A percentile compares a stretch with the other conserved stretches of the same genome.
phyloP scores from a whole-genome alignment of 1,140 invertebrate genomes.

The Bombus breviceps region DNA sequence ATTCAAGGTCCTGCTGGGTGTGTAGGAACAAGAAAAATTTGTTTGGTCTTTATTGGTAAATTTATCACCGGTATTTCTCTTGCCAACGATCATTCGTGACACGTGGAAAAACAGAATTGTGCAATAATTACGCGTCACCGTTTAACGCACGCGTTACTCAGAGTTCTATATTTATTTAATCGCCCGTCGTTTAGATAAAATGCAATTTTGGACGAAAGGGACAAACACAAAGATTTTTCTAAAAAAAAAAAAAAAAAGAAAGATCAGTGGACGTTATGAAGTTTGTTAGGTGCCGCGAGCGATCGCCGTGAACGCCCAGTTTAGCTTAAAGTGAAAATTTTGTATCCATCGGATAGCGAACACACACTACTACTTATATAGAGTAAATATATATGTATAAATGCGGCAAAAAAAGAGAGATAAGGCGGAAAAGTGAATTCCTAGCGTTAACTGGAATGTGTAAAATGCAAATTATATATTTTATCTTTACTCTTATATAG shows the following conservation, averaged over 20 bases:
- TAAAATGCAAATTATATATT: constrained; percentile 81
- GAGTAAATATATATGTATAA: constrained; percentile 64
- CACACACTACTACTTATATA: constrained; percentile 68
- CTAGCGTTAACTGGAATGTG: constrained; percentile 62
- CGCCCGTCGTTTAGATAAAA: background rate
- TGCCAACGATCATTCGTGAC: constrained; percentile 4
- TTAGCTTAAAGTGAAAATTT: constrained; percentile 76
- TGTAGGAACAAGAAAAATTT: background rate
- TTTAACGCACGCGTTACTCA: background rate
- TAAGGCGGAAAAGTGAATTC: constrained; percentile 57
- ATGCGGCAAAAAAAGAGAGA: constrained; percentile 56
- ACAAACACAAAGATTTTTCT: too few species aligned
- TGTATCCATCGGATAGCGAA: constrained; percentile 74
- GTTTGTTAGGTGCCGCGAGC: constrained; percentile 58
- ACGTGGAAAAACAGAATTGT: constrained; percentile 38
- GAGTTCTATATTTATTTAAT: background rate
- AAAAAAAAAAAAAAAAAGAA: background rate
- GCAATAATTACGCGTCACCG: constrained; percentile 31
- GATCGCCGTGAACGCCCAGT: constrained; percentile 68
- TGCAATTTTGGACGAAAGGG: background rate
- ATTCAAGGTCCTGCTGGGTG: background rate
- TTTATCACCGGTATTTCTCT: constrained; percentile 49
- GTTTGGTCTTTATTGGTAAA: background rate
- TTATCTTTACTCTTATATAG: constrained; percentile 80
- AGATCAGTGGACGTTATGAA: constrained; percentile 1